Base-by-base conservation (phyloP, 2,888 invertebrate species). In the Lasioglossum malachurum region DNA sequence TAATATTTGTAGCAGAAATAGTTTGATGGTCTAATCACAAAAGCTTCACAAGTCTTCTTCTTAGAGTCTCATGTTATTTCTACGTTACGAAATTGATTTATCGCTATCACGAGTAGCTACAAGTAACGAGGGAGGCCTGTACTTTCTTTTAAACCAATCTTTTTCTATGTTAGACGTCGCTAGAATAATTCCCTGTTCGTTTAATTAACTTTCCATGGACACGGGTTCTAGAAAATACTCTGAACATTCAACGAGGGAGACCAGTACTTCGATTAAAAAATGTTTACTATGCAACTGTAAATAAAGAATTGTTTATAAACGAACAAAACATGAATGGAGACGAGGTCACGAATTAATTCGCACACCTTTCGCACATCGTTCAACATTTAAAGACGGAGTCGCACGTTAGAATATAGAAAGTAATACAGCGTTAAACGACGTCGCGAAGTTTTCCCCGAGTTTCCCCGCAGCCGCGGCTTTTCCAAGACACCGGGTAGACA, bases 401-500 rank as follows among this genome's bases (percentile, higher is more conserved):
- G 14, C 64, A n/a, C 46, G 5, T 46, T 53, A 23, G 19, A 23
- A 53, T 23, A 5, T 27, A 10, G 27, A 60, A 64, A 64, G 64
- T 31, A 16, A 64, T 64, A 2, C 16, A 14, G 7, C 31, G 64
- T 31, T 64, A 31, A 64, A 64, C 14, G 35, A 19, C 2, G 71
- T 4, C 44, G n/a, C 2, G 38, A 69, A 41, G 69, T 41, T 41
- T 71, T 49, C 27, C 64, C 14, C 44, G 16, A 41, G 53, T 49
- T 79, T 73, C 60, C 41, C 31, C 60, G 35, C 19, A 4, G 49
- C 31, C 14, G 2, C 67, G 67, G n/a, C 74, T 78, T 77, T 77
- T 82, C 73, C 78, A 67, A 82, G 87, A 87, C 86, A 83, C 88
- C 83, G 75, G 77, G 82, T 87, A 87, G 86, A 84, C 80, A 31